Base-by-base conservation (phyloP, 1,140 invertebrate species). In the Procambarus clarkii region DNA sequence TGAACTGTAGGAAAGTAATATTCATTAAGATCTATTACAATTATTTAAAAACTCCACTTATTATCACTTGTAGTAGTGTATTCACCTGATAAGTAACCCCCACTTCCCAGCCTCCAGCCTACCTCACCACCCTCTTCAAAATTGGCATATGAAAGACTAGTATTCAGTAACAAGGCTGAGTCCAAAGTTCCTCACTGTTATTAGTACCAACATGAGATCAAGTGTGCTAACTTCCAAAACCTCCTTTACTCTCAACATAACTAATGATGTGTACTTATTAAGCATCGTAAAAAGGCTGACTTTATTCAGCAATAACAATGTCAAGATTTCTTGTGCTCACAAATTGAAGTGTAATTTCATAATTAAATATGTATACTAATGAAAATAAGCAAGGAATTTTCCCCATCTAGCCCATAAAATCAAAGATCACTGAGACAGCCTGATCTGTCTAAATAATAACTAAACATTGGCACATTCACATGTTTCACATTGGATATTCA, bases 81-180 rank as follows among this genome's bases (percentile, higher is more conserved):
- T n/a, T n/a, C 64, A 69, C 64, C 64, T 69, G 24, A 34, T 69
- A 34, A 83, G 1, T 58, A 54, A 54, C 13, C 50, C 50, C 50
- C 50, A 34, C 34, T 34, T 34, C 34, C 34, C 34, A 34, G n/a
- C 83, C 80, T 34, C 46, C 0, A 34, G 0, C 34, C 34, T 34
- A 34, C 34, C 34, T 34, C 34, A 34, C 34, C 34, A 34, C 34
- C 34, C 34, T 34, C 34, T 34, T 83, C 46, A 83, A 48, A 79
- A 90, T 84, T 77, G 77, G 18, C 74, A 80, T 48, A 90, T 48
- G 80, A 83, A 83, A 83, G 74, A 82, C 88, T 83, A 74, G 74
- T 81, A 24, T 24, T 15, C 45, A 46, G 46, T 60, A 79, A 46
- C n/a, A 44, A 50, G 80, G 24, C 71, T 78, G 64, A 50, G 24